Evolutionary conservation across 64 coral and sea anemone genomes (phyloP).

Genomic region (Acropora yongei): DNA sequence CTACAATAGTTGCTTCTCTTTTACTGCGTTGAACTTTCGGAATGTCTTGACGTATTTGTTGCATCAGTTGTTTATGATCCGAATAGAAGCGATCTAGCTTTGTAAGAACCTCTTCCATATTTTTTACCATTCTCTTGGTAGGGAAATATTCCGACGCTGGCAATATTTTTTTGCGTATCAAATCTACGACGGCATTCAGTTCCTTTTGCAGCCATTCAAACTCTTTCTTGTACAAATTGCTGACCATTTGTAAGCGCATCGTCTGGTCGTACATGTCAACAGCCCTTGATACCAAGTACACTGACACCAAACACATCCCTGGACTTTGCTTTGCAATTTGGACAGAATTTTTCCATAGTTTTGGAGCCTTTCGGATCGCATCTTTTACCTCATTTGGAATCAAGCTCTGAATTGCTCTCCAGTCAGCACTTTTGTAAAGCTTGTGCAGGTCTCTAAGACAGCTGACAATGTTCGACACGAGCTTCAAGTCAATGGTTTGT

Average conservation of each 20-base stretch:
- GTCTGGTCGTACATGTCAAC: neutral
- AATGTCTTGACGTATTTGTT: neutral
- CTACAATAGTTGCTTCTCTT: neutral
- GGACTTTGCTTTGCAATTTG: neutral
- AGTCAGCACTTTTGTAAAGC: neutral
- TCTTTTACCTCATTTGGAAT: neutral
- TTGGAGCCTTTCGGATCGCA: neutral
- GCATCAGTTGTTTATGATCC: neutral
- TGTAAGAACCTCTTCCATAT: neutral
- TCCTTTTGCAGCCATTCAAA: constrained; percentile 1
- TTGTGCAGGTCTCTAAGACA: constrained; percentile 14
- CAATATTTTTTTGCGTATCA: neutral
- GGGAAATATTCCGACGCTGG: neutral
- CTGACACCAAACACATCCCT: neutral
- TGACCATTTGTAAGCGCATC: neutral
- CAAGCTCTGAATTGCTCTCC: neutral
- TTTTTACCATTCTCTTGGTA: neutral
- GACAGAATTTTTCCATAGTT: neutral
- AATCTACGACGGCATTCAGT: neutral
- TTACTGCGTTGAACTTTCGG: neutral
- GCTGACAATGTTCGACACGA: neutral
- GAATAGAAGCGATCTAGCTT: neutral
- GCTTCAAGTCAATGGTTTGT: neutral
- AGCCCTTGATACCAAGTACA: neutral
- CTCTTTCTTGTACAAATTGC: constrained; percentile 3